phyloP scores from a whole-genome alignment of 2,113 vertebrate genomes.

The Anas platyrhynchos region DNA sequence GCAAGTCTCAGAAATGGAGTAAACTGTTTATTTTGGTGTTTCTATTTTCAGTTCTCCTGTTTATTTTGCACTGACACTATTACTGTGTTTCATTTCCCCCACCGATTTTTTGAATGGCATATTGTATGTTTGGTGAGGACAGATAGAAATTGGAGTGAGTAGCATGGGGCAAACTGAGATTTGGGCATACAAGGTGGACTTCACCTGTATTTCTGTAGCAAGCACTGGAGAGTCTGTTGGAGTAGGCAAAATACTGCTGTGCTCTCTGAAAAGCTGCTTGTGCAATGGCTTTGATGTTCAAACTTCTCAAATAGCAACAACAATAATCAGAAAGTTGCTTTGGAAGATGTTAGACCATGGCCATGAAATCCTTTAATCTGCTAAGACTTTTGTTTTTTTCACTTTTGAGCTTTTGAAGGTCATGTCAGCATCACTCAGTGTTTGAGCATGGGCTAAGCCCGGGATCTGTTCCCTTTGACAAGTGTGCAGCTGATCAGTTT shows the following conservation, averaged over 20 bases:
- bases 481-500: neutral
- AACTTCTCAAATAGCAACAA: neutral
- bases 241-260: neutral
- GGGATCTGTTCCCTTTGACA: neutral
- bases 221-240: neutral
- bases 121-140: neutral
- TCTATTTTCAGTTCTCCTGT: neutral
- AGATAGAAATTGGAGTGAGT: neutral
- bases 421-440: neutral
- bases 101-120: neutral
- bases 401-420: neutral
- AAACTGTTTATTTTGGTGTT: neutral
- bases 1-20: neutral
- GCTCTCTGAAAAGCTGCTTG: neutral
- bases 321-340: neutral
- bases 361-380: neutral
- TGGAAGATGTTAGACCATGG: neutral
- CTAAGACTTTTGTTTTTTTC: neutral
- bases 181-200: neutral
- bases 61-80: neutral
- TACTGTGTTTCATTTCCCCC: neutral
- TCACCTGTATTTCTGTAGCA: neutral
- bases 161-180: neutral
- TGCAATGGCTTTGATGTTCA: neutral
- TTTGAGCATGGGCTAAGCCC: neutral